These are phyloP conservation scores for Chionomys nivalis DNA, from an alignment of 2,113 vertebrate genomes.

Conservation along the genomic window DNA sequence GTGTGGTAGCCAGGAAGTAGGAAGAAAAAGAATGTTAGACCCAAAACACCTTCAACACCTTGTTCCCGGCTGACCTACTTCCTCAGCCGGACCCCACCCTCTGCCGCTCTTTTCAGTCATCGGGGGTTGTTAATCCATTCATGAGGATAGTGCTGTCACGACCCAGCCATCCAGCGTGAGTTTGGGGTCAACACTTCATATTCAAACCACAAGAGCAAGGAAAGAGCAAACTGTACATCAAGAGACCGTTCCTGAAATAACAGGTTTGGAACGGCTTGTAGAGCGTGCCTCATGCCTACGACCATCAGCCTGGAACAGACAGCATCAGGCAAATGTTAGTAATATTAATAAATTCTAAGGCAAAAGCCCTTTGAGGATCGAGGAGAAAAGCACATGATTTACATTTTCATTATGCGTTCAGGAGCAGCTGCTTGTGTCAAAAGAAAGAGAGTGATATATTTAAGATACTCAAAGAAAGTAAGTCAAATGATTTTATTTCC, in stretches of 20 bases:
- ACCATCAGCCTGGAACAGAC: background rate
- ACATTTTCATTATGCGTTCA: slow-evolving; percentile 34
- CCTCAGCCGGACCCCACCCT: background rate
- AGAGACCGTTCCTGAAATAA: background rate
- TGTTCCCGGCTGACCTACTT: background rate
- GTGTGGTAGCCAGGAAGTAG: background rate
- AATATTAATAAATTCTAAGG: slow-evolving; percentile 7
- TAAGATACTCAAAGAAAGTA: slow-evolving; percentile 24
- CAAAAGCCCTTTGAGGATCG: background rate
- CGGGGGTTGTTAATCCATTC: background rate
- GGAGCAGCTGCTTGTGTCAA: slow-evolving; percentile 19
- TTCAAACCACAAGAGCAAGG: background rate
- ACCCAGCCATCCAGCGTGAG: background rate
- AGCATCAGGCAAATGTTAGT: background rate
- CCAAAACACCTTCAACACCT: background rate
- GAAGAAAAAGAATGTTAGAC: no score
- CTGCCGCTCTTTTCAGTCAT: background rate
- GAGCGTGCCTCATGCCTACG: background rate
- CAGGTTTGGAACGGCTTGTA: background rate
- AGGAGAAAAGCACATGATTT: background rate
- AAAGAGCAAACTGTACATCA: background rate
- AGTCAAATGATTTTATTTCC: slow-evolving; percentile 23
- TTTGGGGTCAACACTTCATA: background rate
- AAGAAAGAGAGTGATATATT: slow-evolving; percentile 12
- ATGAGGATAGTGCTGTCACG: background rate